These are phyloP conservation scores for Boloria selene DNA, from an alignment of 2,888 invertebrate genomes.

Conservation along the genomic window DNA sequence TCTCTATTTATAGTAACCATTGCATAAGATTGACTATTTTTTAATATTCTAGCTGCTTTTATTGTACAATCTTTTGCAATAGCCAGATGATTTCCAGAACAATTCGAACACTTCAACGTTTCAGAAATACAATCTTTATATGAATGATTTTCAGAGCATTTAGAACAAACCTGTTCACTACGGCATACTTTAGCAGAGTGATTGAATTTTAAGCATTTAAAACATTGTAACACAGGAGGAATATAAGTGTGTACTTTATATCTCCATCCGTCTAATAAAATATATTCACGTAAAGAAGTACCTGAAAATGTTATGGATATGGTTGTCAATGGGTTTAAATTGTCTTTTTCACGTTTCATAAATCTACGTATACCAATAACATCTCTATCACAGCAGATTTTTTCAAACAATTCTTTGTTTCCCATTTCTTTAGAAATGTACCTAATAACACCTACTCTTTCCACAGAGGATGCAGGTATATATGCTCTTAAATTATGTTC, in stretches of 20 bases:
- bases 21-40: background rate
- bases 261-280: too few species aligned
- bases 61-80: background rate
- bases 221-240: too few species aligned
- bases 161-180: constrained; percentile 1
- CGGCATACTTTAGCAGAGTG: background rate
- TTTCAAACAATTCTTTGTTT: too few species aligned
- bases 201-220: constrained; percentile 1
- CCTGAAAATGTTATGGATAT: background rate
- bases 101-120: background rate
- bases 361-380: constrained; percentile 1
- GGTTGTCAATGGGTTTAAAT: background rate
- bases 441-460: too few species aligned
- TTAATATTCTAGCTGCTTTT: constrained; percentile 1
- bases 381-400: constrained; percentile 19
- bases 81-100: background rate
- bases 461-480: too few species aligned
- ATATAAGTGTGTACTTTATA: too few species aligned
- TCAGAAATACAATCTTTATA: too few species aligned
- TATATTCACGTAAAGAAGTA: background rate
- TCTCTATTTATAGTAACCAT: background rate
- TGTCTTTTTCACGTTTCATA: background rate
- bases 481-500: too few species aligned
- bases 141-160: constrained; percentile 1
- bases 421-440: too few species aligned